Evolutionary conservation across 2,113 vertebrate genomes (phyloP).

Genomic region (Raja brachyura): DNA sequence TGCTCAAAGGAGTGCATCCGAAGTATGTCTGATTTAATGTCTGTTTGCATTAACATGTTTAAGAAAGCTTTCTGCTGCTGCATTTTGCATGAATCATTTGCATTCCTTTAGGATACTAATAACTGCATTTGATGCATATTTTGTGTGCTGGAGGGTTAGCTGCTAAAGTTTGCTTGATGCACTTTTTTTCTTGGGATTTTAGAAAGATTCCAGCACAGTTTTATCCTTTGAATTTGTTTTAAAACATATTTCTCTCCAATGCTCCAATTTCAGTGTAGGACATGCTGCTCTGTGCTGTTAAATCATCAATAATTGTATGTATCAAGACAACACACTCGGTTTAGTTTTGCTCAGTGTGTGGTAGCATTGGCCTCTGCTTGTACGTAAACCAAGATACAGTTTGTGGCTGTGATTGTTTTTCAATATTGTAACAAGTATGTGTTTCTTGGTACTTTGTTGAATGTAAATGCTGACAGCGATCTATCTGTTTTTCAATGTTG

Average conservation of each 20-base stretch:
- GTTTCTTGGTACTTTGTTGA: constrained; percentile 55
- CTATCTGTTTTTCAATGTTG: constrained; percentile 31
- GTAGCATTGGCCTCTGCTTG: background rate
- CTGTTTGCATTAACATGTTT: background rate
- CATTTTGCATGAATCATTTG: constrained; percentile 16
- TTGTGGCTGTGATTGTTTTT: constrained; percentile 24
- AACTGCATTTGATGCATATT: background rate
- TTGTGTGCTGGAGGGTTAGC: background rate
- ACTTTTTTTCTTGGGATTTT: constrained; percentile 23
- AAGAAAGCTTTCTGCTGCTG: background rate
- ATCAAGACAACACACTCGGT: background rate
- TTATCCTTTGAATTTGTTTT: background rate
- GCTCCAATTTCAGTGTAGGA: background rate
- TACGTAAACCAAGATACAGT: background rate
- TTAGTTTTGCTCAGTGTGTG: background rate
- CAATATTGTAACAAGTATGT: constrained; percentile 35
- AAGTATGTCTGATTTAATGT: background rate
- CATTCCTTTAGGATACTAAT: background rate
- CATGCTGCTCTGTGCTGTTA: background rate
- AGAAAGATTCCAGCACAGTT: background rate
- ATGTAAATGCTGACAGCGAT: constrained; percentile 54
- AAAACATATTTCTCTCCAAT: background rate
- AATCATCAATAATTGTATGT: background rate
- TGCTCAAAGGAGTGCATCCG: background rate
- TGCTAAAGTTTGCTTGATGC: constrained; percentile 18